Base-by-base conservation (phyloP, 2,113 vertebrate genomes). In the Gymnogyps californianus region DNA sequence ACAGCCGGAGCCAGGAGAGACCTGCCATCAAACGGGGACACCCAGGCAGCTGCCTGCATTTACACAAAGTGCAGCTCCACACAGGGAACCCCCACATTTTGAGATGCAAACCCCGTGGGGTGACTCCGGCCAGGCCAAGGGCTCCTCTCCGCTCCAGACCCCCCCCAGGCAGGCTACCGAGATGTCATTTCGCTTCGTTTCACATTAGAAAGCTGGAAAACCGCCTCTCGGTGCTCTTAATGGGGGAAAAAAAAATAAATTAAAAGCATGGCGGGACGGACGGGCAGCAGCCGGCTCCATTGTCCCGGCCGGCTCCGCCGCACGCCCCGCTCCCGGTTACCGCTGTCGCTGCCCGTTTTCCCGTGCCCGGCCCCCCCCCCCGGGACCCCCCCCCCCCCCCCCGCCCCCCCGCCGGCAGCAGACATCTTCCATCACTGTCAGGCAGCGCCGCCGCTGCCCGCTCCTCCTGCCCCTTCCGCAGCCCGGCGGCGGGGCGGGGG, bases 261-360 rank as follows among this genome's bases (percentile, higher is more conserved):
- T 1, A n/a, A 24, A 42, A 92, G 93, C 90, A 16, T 4, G 78
- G 86, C 65, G 64, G 80, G 83, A 18, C 38, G 65, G 72, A 19
- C 8, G 67, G 80, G 71, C 75, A 38, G 64, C 88, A 25, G 36
- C 86, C 61, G 46, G 59, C n/a, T 54, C 66, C 92, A 86, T 89
- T 94, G 85, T 96, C 96, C 91, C 84, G 79, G 29, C 61, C 67
- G 67, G 74, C 59, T 36, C 70, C 46, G 20, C 70, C 32, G 55
- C 78, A 44, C 71, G 22, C 67, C 44, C 51, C 8, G 11, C 72
- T 57, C 31, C 74, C 58, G 26, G 31, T 52, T 9, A 1, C 38
- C 28, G 62, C 52, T 66, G 59, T 32, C 65, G 32, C 59, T 31
- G 62, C 66, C 65, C 44, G 16, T 3, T 16, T 21, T 13, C 32